A percentile compares a stretch with the other conserved stretches of the same genome.
These are phyloP conservation scores for Rhagologus leucostigma DNA, from an alignment of 2,113 vertebrate genomes.

Conservation along the genomic window DNA sequence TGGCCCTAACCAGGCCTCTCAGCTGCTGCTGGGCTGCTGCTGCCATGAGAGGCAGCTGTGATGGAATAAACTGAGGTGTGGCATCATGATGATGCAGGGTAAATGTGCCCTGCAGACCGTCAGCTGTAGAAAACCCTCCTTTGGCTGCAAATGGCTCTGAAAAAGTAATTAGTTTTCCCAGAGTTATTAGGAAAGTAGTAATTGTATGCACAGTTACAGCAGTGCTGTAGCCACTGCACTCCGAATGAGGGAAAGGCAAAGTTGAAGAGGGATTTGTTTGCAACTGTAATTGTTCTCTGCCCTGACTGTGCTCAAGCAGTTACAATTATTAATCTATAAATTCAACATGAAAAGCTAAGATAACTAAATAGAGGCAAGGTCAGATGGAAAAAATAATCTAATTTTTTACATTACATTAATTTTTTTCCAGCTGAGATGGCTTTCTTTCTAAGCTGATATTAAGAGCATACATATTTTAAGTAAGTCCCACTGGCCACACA, in stretches of 20 bases:
- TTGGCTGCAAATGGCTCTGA: background rate
- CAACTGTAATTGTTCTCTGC: background rate
- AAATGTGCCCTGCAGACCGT: background rate
- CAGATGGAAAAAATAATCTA: background rate
- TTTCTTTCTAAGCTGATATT: background rate
- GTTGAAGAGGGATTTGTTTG: background rate
- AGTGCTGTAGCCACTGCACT: background rate
- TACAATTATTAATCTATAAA: conserved; percentile 6
- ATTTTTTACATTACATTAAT: background rate
- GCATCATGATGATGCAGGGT: background rate
- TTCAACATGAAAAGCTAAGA: conserved; percentile 15
- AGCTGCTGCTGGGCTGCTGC: background rate
- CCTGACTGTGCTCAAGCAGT: background rate
- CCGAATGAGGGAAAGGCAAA: background rate
- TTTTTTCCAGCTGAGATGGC: background rate
- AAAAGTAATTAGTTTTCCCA: background rate
- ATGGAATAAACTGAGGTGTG: background rate
- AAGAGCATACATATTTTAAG: background rate
- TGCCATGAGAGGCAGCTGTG: background rate
- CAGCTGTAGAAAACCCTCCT: background rate
- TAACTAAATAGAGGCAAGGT: conserved; percentile 1
- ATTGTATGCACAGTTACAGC: background rate
- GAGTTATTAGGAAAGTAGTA: background rate
- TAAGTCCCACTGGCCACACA: background rate
- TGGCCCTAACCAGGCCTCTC: background rate